Evolutionary conservation across 2,888 invertebrate species (phyloP).

Genomic region (Cephus pulcher): DNA sequence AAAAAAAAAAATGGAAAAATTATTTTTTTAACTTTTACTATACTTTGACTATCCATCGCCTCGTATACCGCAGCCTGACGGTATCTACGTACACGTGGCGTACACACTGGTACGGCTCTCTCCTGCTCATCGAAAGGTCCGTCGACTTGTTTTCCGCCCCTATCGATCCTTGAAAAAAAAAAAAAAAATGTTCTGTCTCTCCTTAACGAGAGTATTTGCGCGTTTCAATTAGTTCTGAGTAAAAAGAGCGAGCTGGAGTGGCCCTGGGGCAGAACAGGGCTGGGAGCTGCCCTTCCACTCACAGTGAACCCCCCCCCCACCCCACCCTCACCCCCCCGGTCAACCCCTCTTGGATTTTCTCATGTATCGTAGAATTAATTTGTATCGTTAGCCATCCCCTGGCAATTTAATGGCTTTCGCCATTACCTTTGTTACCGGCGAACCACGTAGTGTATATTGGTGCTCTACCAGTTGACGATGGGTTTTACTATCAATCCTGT

Average conservation of each 20-base stretch:
- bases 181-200: background rate
- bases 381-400: conserved; percentile 37
- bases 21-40: background rate
- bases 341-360: conserved; percentile 12
- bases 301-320: background rate
- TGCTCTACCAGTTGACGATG: background rate
- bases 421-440: conserved; percentile 5
- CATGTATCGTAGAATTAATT: conserved; percentile 39
- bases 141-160: background rate
- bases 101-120: too few relatives aligned
- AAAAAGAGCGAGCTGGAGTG: conserved; percentile 21
- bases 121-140: background rate
- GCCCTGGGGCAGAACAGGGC: background rate
- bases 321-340: background rate
- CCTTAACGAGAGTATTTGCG: conserved; percentile 37
- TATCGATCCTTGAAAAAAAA: background rate
- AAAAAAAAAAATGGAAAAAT: background rate
- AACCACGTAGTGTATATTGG: conserved; percentile 2
- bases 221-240: conserved; percentile 42
- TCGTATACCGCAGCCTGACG: background rate
- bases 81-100: background rate
- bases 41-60: background rate
- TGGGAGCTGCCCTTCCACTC: background rate
- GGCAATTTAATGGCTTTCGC: conserved; percentile 7
- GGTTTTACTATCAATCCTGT: background rate